A percentile compares a stretch with the other conserved stretches of the same genome.
These are phyloP conservation scores for Mirounga angustirostris DNA, from an alignment of 2,113 vertebrate genomes.

Conservation along the genomic window DNA sequence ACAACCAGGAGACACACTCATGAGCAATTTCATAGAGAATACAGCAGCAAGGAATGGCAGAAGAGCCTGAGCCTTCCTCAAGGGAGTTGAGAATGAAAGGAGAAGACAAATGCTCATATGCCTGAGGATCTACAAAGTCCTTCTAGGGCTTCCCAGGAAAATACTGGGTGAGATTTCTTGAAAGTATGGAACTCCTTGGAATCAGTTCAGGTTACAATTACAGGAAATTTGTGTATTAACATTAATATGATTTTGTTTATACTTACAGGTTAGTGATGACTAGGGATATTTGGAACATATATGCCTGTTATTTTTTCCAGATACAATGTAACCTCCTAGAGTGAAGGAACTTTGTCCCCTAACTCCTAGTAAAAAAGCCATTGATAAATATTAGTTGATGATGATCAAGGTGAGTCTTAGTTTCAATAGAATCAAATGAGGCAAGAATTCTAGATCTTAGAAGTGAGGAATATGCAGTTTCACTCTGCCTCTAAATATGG, in stretches of 20 bases:
- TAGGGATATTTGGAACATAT: neutral
- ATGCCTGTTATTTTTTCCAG: neutral
- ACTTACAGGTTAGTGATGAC: neutral
- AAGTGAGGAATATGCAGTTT: neutral
- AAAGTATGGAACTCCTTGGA: neutral
- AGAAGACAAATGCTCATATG: neutral
- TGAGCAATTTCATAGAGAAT: neutral
- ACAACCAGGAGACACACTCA: neutral
- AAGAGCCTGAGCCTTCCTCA: neutral
- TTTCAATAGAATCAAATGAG: neutral
- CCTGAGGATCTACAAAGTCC: neutral
- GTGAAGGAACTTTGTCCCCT: neutral
- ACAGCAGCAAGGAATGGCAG: neutral
- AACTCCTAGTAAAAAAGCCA: neutral
- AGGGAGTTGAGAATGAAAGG: neutral
- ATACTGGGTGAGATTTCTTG: neutral
- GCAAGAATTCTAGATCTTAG: neutral
- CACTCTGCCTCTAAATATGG: neutral
- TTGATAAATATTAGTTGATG: conserved; percentile 9
- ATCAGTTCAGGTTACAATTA: neutral
- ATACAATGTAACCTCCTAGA: neutral
- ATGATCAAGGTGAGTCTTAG: neutral
- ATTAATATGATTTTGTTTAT: neutral
- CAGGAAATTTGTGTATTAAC: neutral
- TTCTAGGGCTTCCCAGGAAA: neutral